Base-by-base conservation (phyloP, 2,113 vertebrate species). In the Amblyornis subalaris region DNA sequence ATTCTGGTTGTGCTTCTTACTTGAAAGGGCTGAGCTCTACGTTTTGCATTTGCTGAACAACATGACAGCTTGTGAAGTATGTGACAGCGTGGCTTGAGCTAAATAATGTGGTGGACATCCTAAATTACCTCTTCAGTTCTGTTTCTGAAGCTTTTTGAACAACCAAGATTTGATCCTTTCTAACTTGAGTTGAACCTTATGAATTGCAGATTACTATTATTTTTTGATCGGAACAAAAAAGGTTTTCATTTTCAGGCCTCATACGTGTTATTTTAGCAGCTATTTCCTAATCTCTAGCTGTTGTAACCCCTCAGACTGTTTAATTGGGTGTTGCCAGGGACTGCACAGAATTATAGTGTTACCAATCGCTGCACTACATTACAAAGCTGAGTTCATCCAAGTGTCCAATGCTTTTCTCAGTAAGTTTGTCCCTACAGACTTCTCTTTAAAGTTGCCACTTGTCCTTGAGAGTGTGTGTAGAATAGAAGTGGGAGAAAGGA, bases 141-240 rank as follows among this genome's bases (percentile, higher is more conserved):
- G 33, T 35, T 50, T 64, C 79, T 54, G 48, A 72, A 53, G 66
- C 84, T 67, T 89, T 88, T 84, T n/a, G 17, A 89, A 80, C 22
- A 40, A 45, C 36, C 44, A 48, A 94, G 88, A 81, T 64, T 74
- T 94, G 79, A 77, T 90, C 87, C 77, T 80, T 93, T 85, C 88
- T 87, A 88, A 71, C 64, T 79, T 47, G 42, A 95, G 53, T 90
- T 94, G 81, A 91, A 86, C 84, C 78, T 89, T 91, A 86, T 67
- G 75, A 95, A 88, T 96, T 93, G 93, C 75, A 94, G 88, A 88
- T 94, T 86, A 60, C 82, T 86, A 6, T 93, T 89, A 79, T 91
- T 95, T 94, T 91, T 93, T 87, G 16, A 84, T 83, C 38, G 54
- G 42, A 92, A 77, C 33, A 55, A 35, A 85, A 81, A 55, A 14